Evolutionary conservation across 2,888 invertebrate genomes (phyloP).

Genomic region (Pseudococcus viburni): DNA sequence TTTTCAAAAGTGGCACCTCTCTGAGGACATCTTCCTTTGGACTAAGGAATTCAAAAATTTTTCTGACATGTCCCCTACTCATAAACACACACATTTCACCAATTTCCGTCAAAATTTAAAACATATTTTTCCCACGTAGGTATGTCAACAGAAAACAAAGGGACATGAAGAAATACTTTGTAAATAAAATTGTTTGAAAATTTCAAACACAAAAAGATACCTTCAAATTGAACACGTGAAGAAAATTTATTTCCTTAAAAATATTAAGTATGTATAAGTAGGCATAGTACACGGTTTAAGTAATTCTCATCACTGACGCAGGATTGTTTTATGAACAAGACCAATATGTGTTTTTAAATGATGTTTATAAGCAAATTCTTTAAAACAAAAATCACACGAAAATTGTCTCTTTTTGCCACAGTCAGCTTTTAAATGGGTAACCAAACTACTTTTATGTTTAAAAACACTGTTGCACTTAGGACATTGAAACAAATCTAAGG

Average conservation of each 20-base stretch:
- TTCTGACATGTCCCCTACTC: too few relatives aligned
- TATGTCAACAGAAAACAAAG: background rate
- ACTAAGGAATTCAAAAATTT: too few relatives aligned
- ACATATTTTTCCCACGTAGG: background rate
- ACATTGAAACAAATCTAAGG: constrained; percentile 53
- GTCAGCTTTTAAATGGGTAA: constrained; percentile 76
- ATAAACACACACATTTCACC: too few relatives aligned
- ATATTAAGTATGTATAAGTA: too few relatives aligned
- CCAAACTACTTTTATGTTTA: constrained; percentile 72
- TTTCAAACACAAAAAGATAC: background rate
- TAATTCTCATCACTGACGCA: background rate
- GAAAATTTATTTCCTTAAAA: too few relatives aligned
- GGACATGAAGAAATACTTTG: background rate
- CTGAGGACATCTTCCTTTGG: too few relatives aligned
- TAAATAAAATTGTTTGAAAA: background rate
- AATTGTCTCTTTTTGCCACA: constrained; percentile 72
- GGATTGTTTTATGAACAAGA: constrained; percentile 61
- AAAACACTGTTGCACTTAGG: constrained; percentile 67
- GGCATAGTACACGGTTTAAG: too few relatives aligned
- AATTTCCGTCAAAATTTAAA: too few relatives aligned
- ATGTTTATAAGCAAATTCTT: constrained; percentile 58
- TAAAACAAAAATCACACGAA: constrained; percentile 58
- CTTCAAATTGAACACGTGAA: too few relatives aligned
- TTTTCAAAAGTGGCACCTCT: too few relatives aligned
- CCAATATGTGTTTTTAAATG: constrained; percentile 36